Base-by-base conservation (phyloP, 1,140 invertebrate species). In the Drosophila baimaii region DNA sequence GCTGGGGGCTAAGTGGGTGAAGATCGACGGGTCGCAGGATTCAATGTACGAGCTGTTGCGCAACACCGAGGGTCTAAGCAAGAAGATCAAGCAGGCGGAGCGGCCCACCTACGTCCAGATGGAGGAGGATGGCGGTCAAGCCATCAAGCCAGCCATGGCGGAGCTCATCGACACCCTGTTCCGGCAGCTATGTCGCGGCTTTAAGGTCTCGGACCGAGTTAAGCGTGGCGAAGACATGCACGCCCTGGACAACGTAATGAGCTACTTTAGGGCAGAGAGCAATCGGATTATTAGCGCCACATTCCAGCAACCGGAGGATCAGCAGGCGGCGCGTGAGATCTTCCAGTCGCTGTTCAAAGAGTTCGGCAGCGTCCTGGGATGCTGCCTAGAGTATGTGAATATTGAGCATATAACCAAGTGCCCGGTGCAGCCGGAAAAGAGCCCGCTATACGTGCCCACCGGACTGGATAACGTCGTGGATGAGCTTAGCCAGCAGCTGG, bases 1-100 rank as follows among this genome's bases (percentile, higher is more conserved):
- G 92, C 93, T 96, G 93, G 96, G 95, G 0, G 95, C 95, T 5
- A 92, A 92, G 37, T 92, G 78, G 76, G 88, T 91, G 0, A 82
- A 71, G 25, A 88, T 91, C 23, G 81, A 91, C 58, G 86, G 81
- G 6, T 80, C 84, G 0, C 71, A 83, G 21, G 79, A 91, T 29
- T 89, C 90, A 4, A 85, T 83, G 35, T 91, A 91, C 49, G 81
- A 91, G 47, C 66, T 91, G 12, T 55, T 91, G 15, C 72, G 72
- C 17, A 85, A 91, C 29, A 72, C 79, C 19, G 72, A 77, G 6
- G 86, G 90, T 1, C 17, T 91, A 12, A 46, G 49, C 12, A 91
- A 91, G 43, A 74, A 76, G 47, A 75, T 91, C 6, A 83, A 76
- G 55, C 72, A 72, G 27, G 56, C 56, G 15, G 81, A 59, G 3